Percentiles rank a stretch among this genome's conserved stretches.
Evolutionary conservation across 2,113 vertebrate species (phyloP).

Genomic region (Corapipo altera): DNA sequence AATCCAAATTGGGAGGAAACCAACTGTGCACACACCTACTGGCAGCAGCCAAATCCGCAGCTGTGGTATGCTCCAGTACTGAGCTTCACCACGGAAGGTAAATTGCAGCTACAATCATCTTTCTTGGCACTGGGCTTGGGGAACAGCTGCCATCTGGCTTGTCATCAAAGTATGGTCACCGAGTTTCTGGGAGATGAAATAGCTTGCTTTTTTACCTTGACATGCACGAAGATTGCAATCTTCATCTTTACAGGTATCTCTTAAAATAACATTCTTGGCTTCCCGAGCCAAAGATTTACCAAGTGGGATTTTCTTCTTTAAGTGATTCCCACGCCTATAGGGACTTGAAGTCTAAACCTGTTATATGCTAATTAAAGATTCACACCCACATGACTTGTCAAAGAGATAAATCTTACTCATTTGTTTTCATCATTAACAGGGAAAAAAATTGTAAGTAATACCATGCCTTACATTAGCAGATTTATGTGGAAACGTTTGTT

Average conservation of each 20-base stretch:
- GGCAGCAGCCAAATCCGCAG: constrained; percentile 91
- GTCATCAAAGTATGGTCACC: constrained; percentile 78
- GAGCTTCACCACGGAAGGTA: constrained; percentile 82
- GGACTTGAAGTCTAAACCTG: constrained; percentile 75
- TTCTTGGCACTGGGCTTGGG: constrained; percentile 70
- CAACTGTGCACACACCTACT: constrained; percentile 80
- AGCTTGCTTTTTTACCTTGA: constrained; percentile 69
- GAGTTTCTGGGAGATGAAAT: constrained; percentile 76
- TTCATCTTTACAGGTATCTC: constrained; percentile 68
- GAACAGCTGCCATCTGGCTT: constrained; percentile 80
- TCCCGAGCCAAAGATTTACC: constrained; percentile 54
- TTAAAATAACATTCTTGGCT: constrained; percentile 68
- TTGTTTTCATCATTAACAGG: constrained; percentile 66
- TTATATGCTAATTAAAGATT: constrained; percentile 79
- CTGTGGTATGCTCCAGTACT: constrained; percentile 77
- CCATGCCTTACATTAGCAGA: constrained; percentile 39
- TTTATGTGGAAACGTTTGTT: constrained; percentile 25
- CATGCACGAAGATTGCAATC: constrained; percentile 63
- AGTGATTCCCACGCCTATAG: constrained; percentile 73
- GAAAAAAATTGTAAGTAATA: constrained; percentile 28
- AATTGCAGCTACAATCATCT: constrained; percentile 79
- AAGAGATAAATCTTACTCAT: constrained; percentile 70
- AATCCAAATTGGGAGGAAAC: constrained; percentile 82
- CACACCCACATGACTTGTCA: constrained; percentile 74
- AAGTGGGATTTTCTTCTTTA: constrained; percentile 65